phyloP scores from a whole-genome alignment of 2,888 invertebrate species.

The Drosophila setosimentum region DNA sequence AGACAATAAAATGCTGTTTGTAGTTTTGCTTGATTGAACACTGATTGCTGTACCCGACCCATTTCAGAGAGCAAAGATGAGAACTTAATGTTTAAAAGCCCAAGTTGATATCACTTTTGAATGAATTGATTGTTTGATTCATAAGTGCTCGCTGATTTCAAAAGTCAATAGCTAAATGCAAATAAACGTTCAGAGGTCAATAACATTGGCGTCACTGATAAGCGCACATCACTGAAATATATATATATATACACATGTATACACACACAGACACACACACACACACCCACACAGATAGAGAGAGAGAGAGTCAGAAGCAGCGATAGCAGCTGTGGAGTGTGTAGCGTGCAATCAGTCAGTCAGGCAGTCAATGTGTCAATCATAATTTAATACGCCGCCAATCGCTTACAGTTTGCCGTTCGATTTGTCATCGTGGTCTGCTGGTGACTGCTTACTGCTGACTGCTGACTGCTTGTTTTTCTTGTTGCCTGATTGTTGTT shows the following conservation, averaged over 20 bases:
- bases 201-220: slow-evolving; percentile 55
- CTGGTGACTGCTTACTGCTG: slow-evolving; percentile 20
- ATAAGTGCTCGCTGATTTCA: slow-evolving; percentile 31
- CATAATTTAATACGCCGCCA: slow-evolving; percentile 70
- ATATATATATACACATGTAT: neutral
- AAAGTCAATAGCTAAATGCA: slow-evolving; percentile 43
- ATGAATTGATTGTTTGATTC: slow-evolving; percentile 32
- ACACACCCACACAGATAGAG: neutral
- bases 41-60: too few species aligned
- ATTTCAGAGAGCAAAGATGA: too few species aligned
- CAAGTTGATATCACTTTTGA: neutral
- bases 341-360: slow-evolving; percentile 39
- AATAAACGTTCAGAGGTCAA: slow-evolving; percentile 54
- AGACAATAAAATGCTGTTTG: neutral
- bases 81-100: neutral
- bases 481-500: neutral
- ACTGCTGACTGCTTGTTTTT: neutral
- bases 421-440: slow-evolving; percentile 49
- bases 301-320: neutral
- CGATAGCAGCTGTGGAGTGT: slow-evolving; percentile 16
- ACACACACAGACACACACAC: neutral
- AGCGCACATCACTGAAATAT: slow-evolving; percentile 15
- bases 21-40: neutral
- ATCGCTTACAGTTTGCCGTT: slow-evolving; percentile 48
- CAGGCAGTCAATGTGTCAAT: slow-evolving; percentile 77